Evolutionary conservation across 2,797 vertebrate genomes (phyloP).

Genomic region (Aulostomus chinensis): DNA sequence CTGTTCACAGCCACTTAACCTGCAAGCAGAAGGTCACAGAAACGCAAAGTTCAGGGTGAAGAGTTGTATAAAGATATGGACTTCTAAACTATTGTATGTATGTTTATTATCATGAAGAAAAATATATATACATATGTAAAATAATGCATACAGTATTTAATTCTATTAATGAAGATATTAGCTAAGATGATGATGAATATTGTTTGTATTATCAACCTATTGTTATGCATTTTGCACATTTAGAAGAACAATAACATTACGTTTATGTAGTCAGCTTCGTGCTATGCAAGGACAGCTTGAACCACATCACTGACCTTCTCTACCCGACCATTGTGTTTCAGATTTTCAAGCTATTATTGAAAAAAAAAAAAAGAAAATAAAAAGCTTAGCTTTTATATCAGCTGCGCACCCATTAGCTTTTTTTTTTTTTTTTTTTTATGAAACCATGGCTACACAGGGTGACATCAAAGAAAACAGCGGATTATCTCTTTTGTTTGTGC

Average conservation of each 20-base stretch:
- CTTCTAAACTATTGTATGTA: conserved; percentile 78
- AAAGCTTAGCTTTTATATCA: conserved; percentile 85
- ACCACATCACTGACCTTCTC: conserved; percentile 80
- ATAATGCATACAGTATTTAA: conserved; percentile 81
- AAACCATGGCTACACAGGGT: conserved; percentile 69
- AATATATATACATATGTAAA: conserved; percentile 88
- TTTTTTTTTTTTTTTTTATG: conserved; percentile 49
- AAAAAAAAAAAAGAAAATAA: conserved; percentile 23
- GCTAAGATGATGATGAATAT: conserved; percentile 79
- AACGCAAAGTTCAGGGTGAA: conserved; percentile 65
- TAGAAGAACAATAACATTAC: conserved; percentile 89
- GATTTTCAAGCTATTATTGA: conserved; percentile 79
- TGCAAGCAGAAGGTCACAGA: conserved; percentile 59
- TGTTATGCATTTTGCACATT: conserved; percentile 96
- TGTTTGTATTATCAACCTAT: conserved; percentile 88
- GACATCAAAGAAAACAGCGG: conserved; percentile 59
- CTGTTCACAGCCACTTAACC: conserved; percentile 59
- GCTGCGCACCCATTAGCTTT: conserved; percentile 83
- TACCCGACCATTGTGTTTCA: conserved; percentile 67
- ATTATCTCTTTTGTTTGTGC: conserved; percentile 62
- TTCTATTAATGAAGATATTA: conserved; percentile 86
- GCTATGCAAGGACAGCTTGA: conserved; percentile 96
- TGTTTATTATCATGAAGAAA: conserved; percentile 89
- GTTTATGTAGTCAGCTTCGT: conserved; percentile 93
- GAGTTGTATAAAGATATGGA: conserved; percentile 78